These are phyloP conservation scores for Drosophila neutralis DNA, from an alignment of 2,888 invertebrate genomes.

Conservation along the genomic window DNA sequence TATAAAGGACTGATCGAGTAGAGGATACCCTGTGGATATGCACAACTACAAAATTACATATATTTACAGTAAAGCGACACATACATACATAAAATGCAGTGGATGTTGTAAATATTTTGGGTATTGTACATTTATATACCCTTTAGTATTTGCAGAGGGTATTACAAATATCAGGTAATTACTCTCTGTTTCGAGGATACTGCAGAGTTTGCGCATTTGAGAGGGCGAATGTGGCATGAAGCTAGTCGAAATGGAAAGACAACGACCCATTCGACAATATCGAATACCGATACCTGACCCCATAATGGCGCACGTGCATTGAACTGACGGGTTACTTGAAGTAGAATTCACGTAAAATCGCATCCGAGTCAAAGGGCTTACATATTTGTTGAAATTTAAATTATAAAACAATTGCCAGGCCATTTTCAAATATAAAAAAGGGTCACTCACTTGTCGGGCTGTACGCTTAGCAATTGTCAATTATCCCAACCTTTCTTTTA, in stretches of 20 bases:
- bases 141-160: neutral
- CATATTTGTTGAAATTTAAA: conserved; percentile 52
- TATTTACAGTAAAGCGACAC: neutral
- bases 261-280: conserved; percentile 50
- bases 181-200: neutral
- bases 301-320: conserved; percentile 49
- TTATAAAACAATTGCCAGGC: conserved; percentile 59
- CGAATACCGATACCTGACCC: conserved; percentile 40
- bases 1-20: neutral
- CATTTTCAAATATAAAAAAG: conserved; percentile 27
- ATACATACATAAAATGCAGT: neutral
- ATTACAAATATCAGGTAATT: conserved; percentile 2
- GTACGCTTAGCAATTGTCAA: conserved; percentile 56
- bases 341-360: conserved; percentile 41
- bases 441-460: conserved; percentile 52
- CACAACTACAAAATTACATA: neutral
- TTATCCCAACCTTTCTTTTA: conserved; percentile 44
- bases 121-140: neutral
- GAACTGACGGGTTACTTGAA: conserved; percentile 39
- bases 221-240: conserved; percentile 13
- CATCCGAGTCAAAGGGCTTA: neutral
- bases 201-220: conserved; percentile 48
- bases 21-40: conserved; percentile 3
- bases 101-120: neutral
- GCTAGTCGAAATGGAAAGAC: conserved; percentile 58